Evolutionary conservation across 2,888 invertebrate species (phyloP).

Genomic region (Parasteatoda lunata): DNA sequence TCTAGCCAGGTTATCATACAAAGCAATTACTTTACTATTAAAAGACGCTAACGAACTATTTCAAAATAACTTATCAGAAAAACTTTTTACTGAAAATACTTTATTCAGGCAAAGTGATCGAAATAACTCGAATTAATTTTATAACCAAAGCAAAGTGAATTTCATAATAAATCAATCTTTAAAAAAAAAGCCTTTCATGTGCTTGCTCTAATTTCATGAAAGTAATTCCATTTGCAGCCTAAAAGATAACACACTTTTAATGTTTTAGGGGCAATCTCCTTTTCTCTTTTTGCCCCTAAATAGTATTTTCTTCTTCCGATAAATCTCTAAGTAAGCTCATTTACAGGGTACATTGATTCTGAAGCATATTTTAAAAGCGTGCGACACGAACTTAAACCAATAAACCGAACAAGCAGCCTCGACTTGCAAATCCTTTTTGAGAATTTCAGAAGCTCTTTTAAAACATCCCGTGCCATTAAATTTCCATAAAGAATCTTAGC

Average conservation of each 20-base stretch:
- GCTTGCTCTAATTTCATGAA: not conserved
- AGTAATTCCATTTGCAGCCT: not conserved
- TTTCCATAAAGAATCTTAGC: conserved; percentile 6
- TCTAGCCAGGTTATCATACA: too few relatives aligned
- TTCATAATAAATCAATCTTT: too few relatives aligned
- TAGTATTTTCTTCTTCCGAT: conserved; percentile 1
- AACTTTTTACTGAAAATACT: too few relatives aligned
- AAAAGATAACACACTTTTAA: not conserved
- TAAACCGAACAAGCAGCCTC: conserved; percentile 14
- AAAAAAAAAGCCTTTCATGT: not conserved
- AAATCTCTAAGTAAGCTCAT: conserved; percentile 1
- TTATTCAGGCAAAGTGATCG: too few relatives aligned
- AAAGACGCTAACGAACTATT: too few relatives aligned
- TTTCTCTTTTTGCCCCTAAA: not conserved
- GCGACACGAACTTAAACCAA: conserved; percentile 4
- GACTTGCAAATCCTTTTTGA: conserved; percentile 14
- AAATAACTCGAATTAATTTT: too few relatives aligned
- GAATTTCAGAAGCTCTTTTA: not conserved
- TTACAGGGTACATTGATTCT: not conserved
- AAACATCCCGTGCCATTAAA: conserved; percentile 18
- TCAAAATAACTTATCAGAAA: too few relatives aligned
- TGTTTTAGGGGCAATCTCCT: not conserved
- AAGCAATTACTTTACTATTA: too few relatives aligned
- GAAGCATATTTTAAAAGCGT: not conserved
- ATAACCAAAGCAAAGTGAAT: too few relatives aligned